phyloP scores from a whole-genome alignment of 1,140 invertebrate genomes.

The Camponotus floridanus region DNA sequence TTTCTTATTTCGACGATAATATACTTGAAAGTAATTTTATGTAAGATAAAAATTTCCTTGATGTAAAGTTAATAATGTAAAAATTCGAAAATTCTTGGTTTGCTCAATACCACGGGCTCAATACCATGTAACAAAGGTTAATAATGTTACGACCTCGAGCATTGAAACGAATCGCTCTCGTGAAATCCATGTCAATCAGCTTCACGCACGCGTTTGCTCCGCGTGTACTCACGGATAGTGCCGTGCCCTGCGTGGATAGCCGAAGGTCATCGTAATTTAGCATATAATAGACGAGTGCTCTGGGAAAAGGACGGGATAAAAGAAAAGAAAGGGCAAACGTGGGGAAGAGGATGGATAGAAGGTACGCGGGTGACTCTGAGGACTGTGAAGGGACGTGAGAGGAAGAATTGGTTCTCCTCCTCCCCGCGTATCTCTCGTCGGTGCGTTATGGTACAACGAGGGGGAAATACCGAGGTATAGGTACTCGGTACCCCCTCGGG shows the following conservation, averaged over 20 bases:
- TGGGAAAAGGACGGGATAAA: conserved; percentile 61
- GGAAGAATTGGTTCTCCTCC: conserved; percentile 68
- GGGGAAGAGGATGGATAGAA: conserved; percentile 22
- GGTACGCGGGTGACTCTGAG: conserved; percentile 38
- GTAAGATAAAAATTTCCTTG: not conserved
- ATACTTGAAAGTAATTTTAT: not conserved
- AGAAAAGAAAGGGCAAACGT: conserved; percentile 14
- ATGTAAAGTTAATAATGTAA: not conserved
- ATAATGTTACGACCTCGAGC: conserved; percentile 14
- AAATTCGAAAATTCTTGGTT: conserved; percentile 4
- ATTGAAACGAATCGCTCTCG: conserved; percentile 23
- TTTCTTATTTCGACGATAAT: not conserved
- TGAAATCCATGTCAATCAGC: conserved; percentile 37
- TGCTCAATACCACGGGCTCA: not conserved
- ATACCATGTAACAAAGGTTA: not conserved
- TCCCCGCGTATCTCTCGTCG: conserved; percentile 72
- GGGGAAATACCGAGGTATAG: conserved; percentile 75
- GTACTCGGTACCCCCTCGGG: conserved; percentile 80
- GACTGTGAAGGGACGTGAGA: conserved; percentile 54
- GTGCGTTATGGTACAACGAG: conserved; percentile 81
- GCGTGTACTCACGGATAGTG: conserved; percentile 36
- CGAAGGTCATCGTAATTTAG: conserved; percentile 78
- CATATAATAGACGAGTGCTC: conserved; percentile 76
- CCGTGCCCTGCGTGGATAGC: conserved; percentile 43
- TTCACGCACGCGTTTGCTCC: conserved; percentile 27